phyloP scores from a whole-genome alignment of 2,888 invertebrate genomes.

The Drepana falcataria region DNA sequence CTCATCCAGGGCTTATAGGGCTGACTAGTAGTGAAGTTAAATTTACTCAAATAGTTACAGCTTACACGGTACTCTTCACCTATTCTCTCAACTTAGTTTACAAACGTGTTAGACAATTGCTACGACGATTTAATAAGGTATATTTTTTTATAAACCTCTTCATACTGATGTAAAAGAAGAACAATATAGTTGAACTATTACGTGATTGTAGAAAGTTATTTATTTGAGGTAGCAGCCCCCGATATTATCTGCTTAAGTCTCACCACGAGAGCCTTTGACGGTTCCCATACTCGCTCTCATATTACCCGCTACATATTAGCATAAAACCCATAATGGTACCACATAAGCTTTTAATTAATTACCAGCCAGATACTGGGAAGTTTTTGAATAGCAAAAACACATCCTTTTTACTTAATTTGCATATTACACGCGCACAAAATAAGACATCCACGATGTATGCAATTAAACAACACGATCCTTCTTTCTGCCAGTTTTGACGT shows the following conservation, averaged over 20 bases:
- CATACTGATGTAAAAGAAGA: too few species aligned
- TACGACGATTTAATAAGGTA: too few species aligned
- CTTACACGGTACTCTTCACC: too few species aligned
- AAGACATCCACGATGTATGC: slow-evolving; percentile 18
- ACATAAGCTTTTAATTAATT: slow-evolving; percentile 73
- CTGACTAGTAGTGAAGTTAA: too few species aligned
- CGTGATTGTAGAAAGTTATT: too few species aligned
- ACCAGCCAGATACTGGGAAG: slow-evolving; percentile 50
- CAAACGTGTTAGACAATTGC: too few species aligned
- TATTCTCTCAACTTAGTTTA: too few species aligned
- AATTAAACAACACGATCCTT: slow-evolving; percentile 33
- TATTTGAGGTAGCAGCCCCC: neutral
- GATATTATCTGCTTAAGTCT: neutral
- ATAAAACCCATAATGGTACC: slow-evolving; percentile 68
- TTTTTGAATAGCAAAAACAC: slow-evolving; percentile 31
- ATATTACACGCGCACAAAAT: slow-evolving; percentile 32
- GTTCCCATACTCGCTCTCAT: slow-evolving; percentile 56
- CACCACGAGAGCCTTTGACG: slow-evolving; percentile 52
- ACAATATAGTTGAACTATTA: too few species aligned
- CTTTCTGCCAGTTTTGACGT: slow-evolving; percentile 8
- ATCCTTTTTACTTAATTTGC: slow-evolving; percentile 46
- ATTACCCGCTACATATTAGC: slow-evolving; percentile 67
- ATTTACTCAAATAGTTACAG: too few species aligned
- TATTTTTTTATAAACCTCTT: too few species aligned
- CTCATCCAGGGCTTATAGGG: too few species aligned